phyloP scores from a whole-genome alignment of 2,888 invertebrate genomes.

The Epirrhoe tristata region DNA sequence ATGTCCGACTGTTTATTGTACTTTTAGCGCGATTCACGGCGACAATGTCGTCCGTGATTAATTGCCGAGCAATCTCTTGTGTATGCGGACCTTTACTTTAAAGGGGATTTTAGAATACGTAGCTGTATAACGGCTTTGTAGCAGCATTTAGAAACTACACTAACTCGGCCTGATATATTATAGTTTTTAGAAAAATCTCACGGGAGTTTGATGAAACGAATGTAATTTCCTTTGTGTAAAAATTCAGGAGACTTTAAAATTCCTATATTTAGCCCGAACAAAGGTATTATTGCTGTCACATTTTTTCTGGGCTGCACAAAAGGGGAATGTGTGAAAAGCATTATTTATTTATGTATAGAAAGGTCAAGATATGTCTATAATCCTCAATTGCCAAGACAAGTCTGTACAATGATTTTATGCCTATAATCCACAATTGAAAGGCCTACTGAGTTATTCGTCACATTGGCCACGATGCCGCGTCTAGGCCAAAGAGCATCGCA shows the following conservation, averaged over 20 bases:
- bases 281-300: too few relatives aligned
- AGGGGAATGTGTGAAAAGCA: too few relatives aligned
- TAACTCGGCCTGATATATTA: neutral
- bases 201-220: neutral
- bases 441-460: neutral
- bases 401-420: neutral
- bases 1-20: constrained; percentile 30
- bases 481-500: constrained; percentile 32
- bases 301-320: too few relatives aligned
- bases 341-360: too few relatives aligned
- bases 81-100: constrained; percentile 26
- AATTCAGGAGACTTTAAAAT: too few relatives aligned
- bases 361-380: too few relatives aligned
- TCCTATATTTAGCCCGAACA: too few relatives aligned
- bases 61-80: constrained; percentile 25
- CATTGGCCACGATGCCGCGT: constrained; percentile 4
- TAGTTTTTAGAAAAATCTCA: neutral
- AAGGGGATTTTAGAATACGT: constrained; percentile 14
- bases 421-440: neutral
- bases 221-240: too few relatives aligned
- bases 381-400: too few relatives aligned
- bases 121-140: neutral
- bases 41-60: constrained; percentile 31
- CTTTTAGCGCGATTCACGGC: constrained; percentile 33
- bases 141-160: neutral